Percentiles rank a stretch among this genome's conserved stretches.
phyloP scores from a whole-genome alignment of 2,113 vertebrate genomes.

The Delphinapterus leucas region DNA sequence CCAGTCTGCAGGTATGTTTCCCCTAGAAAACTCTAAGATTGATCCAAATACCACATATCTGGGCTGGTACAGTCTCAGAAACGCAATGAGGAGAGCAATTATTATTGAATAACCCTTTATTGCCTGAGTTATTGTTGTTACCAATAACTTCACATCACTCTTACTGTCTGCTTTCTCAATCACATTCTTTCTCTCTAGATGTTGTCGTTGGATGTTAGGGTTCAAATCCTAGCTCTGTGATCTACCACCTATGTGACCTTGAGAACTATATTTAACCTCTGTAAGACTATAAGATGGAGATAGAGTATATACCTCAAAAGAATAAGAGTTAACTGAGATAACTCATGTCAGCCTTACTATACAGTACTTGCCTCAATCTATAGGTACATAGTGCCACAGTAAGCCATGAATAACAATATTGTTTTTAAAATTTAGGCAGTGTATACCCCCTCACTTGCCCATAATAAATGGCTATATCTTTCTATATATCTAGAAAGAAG shows the following conservation, averaged over 20 bases:
- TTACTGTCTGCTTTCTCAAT: not conserved
- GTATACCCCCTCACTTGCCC: not conserved
- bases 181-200: not conserved
- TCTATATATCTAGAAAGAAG: conserved; percentile 22
- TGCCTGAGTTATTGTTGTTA: not conserved
- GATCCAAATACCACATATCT: not conserved
- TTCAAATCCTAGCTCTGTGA: not conserved
- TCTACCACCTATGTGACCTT: not conserved
- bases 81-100: not conserved
- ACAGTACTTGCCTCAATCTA: not conserved
- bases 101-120: not conserved
- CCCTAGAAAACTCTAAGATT: not conserved
- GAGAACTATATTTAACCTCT: not conserved
- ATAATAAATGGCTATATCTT: not conserved
- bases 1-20: not conserved
- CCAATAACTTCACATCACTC: not conserved
- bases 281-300: not conserved
- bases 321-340: not conserved
- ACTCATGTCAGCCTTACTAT: not conserved
- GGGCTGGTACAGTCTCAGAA: not conserved
- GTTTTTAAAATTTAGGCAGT: not conserved
- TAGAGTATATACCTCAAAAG: not conserved
- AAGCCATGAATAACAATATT: not conserved
- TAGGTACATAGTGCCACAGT: not conserved
- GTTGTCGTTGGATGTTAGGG: not conserved